phyloP scores from a whole-genome alignment of 2,797 vertebrate species.

The Siniperca scherzeri region DNA sequence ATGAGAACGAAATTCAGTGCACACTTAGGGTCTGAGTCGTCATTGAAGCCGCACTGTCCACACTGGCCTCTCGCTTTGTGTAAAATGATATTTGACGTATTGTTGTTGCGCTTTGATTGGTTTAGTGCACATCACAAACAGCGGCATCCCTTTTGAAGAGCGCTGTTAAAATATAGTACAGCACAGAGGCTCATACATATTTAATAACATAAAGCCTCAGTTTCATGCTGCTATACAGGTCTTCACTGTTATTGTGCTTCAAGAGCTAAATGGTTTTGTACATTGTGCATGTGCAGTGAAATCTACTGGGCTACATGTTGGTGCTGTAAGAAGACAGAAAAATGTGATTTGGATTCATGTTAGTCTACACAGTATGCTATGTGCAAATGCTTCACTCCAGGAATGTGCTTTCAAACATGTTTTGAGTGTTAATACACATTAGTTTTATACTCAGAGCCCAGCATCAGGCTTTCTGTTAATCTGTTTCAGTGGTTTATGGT shows the following conservation, averaged over 20 bases:
- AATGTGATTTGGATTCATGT: constrained; percentile 37
- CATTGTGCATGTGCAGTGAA: constrained; percentile 23
- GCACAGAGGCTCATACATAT: constrained; percentile 72
- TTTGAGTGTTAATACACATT: constrained; percentile 4
- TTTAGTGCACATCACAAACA: constrained; percentile 61
- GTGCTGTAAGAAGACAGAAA: constrained; percentile 13
- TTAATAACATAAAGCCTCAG: constrained; percentile 69
- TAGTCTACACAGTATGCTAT: background rate
- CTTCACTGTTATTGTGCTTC: constrained; percentile 44
- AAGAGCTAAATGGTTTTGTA: constrained; percentile 55
- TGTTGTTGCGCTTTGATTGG: constrained; percentile 69
- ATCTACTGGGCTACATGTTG: constrained; percentile 11
- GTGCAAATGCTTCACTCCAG: constrained; percentile 13
- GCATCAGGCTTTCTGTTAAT: constrained; percentile 16
- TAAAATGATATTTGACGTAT: constrained; percentile 56
- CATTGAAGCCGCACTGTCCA: constrained; percentile 46
- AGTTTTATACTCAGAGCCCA: constrained; percentile 1
- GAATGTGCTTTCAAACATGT: constrained; percentile 20
- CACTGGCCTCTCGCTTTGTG: constrained; percentile 51
- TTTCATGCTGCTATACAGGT: constrained; percentile 48
- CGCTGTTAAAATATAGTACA: constrained; percentile 58
- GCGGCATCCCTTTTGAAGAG: constrained; percentile 61
- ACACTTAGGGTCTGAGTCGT: constrained; percentile 10
- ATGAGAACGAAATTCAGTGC: constrained; percentile 32
- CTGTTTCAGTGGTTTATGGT: constrained; percentile 37